Evolutionary conservation across 1,140 invertebrate genomes (phyloP).

Genomic region (Bombus pascuorum): DNA sequence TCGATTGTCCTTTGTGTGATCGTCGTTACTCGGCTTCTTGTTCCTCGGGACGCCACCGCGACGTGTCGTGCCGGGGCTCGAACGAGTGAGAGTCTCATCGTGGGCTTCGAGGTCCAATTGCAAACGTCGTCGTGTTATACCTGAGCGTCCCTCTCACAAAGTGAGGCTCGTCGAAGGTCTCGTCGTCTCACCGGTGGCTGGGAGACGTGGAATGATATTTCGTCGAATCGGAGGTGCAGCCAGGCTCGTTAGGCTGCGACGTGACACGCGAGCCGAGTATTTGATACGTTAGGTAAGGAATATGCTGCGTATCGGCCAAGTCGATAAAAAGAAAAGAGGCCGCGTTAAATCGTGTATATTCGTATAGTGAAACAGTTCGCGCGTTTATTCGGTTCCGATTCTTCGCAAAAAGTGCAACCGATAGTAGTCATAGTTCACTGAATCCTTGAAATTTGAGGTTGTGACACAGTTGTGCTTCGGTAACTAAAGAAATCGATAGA

Average conservation of each 20-base stretch:
- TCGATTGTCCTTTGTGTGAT: slow-evolving; percentile 61
- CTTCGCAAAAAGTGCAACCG: slow-evolving; percentile 16
- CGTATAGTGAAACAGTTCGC: slow-evolving; percentile 33
- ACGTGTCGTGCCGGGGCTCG: slow-evolving; percentile 50
- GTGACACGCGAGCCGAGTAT: slow-evolving; percentile 40
- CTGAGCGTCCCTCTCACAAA: slow-evolving; percentile 49
- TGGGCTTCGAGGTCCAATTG: slow-evolving; percentile 21
- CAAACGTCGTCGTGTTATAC: slow-evolving; percentile 34
- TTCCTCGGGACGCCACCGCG: slow-evolving; percentile 41
- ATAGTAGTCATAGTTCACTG: not conserved
- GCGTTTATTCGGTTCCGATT: not conserved
- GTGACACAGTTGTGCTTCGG: slow-evolving; percentile 51
- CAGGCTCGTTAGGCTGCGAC: slow-evolving; percentile 29
- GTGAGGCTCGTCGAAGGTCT: slow-evolving; percentile 37
- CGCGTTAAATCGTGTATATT: not conserved
- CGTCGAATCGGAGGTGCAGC: slow-evolving; percentile 31
- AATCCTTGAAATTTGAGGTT: slow-evolving; percentile 40
- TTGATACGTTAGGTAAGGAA: slow-evolving; percentile 44
- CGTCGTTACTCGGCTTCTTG: slow-evolving; percentile 38
- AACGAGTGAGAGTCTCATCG: slow-evolving; percentile 21
- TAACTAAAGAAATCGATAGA: slow-evolving; percentile 37
- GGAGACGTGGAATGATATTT: slow-evolving; percentile 49
- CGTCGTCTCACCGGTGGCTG: not conserved
- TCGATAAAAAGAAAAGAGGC: slow-evolving; percentile 14
- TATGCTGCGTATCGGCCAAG: not conserved